Base-by-base conservation (phyloP, 2,797 vertebrate genomes). In the Oophaga sylvatica region DNA sequence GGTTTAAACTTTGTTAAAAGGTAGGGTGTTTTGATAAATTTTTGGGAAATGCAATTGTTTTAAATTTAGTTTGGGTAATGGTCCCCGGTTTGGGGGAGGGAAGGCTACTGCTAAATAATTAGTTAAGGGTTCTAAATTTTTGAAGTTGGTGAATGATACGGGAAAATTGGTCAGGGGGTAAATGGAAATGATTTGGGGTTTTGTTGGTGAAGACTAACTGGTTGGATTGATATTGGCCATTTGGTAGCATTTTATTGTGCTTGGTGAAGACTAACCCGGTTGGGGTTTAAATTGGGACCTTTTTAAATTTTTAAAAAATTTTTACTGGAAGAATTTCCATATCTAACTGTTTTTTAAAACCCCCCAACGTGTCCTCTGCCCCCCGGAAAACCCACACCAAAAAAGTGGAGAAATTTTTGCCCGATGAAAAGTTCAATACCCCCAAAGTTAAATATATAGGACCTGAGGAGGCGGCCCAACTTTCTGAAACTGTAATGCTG, bases 311-410 rank as follows among this genome's bases (percentile, higher is more conserved):
- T n/a, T 63, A n/a, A 2, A 2, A 2, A 67, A 12, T 26, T 8
- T 10, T 13, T 10, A 67, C n/a, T 26, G 63, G n/a, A 12, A 11
- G 20, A 26, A 3, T 13, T n/a, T 10, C 63, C 12, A 8, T n/a
- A 26, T 0, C 17, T n/a, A n/a, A n/a, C n/a, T 68, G 13, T 15
- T 15, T 68, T 0, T 0, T n/a, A 9, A 5, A 2, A 26, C 35
- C 22, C 10, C 35, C 31, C 22, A 15, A 45, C n/a, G 8, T 80
- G 17, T 63, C 17, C 56, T 45, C 73, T 83, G 57, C 73, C 15
- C 22, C 4, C 86, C 99, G 98, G 97, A 98, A 77, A 45, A 93
- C 1, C 95, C 97, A 88, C 98, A 99, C 15, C 91, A 94, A 79
- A 79, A 16, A 95, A 57, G 92, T 99, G 86, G 93, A 90, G 5